phyloP scores from a whole-genome alignment of 1,140 invertebrate species.

The Hycleus cichorii region DNA sequence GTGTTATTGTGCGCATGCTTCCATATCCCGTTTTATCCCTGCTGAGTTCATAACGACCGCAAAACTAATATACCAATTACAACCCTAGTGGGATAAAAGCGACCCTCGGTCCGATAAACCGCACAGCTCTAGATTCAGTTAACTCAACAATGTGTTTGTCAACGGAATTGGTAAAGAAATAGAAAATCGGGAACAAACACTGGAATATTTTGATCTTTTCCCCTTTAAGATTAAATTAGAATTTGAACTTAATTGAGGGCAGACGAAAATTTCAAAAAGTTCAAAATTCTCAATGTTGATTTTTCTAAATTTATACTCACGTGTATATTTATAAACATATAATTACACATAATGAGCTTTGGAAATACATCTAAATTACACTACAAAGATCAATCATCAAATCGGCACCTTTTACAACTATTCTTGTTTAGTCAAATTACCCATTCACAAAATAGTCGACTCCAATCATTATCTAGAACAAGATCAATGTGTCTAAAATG shows the following conservation, averaged over 20 bases:
- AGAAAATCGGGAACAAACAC: too few species aligned
- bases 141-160: slow-evolving; percentile 24
- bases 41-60: slow-evolving; percentile 35
- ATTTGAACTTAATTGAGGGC: too few species aligned
- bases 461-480: not conserved
- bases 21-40: slow-evolving; percentile 17
- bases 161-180: slow-evolving; percentile 20
- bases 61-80: slow-evolving; percentile 39
- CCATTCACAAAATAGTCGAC: not conserved
- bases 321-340: too few species aligned
- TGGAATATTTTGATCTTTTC: too few species aligned
- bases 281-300: too few species aligned
- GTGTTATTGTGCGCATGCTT: slow-evolving; percentile 19
- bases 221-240: too few species aligned
- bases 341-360: not conserved
- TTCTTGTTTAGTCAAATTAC: not conserved
- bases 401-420: slow-evolving; percentile 7
- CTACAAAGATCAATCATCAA: slow-evolving; percentile 4
- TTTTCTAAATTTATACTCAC: too few species aligned
- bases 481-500: not conserved
- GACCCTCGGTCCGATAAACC: slow-evolving; percentile 20
- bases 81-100: slow-evolving; percentile 29
- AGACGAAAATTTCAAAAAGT: too few species aligned
- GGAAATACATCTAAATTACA: slow-evolving; percentile 1
- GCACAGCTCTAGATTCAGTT: slow-evolving; percentile 12